Evolutionary conservation across 2,888 invertebrate genomes (phyloP), one percentile per base, ranked within the genome.

Genomic region (Pycnomerus fuliginosus): DNA sequence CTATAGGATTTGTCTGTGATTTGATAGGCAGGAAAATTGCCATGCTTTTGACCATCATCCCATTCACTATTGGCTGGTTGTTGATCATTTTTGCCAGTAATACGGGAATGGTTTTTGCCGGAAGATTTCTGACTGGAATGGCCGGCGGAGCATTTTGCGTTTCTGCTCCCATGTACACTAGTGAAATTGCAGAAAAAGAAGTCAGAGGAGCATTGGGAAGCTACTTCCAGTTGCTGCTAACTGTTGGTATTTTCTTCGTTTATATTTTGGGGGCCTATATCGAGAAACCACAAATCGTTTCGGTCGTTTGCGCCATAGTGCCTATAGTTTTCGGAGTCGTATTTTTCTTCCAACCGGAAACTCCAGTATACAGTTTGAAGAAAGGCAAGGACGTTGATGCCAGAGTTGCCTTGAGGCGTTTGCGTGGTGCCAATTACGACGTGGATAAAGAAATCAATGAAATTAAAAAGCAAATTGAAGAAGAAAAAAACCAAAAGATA

Each of bases 311-410:
- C 46, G 79, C 79, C 0, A 52, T 79, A 0, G 73, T 87, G 2
- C 85, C 92, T 0, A 62, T 90, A 0, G 56, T 88, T 3, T 87
- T 90, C 56, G 83, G 82, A 0, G 56, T 76, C 0, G 73, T 85
- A 1, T 87, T 91, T 71, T 78, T 86, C 60, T 85, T 89, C 57
- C 87, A 93, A 82, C 95, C 94, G 0, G 95, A 95, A 71, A 84
- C 89, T 2, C 94, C 95, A 0, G 80, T 82, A 16, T 89, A 79
- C 65, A 75, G 83, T 53, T 76, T 88, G 50, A 76, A 78, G 30
- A 84, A 83, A 62, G 80, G 80, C 3, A 76, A 78, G 24, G 72
- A 79, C 13, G 78, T 80, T 1, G 82, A 80, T 35, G 93, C 93
- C 0, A 73, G 79, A 3, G 74, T 80, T 28, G 80, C 90, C 0